Base-by-base conservation (phyloP, 2,113 vertebrate species). In the Podarcis raffonei region DNA sequence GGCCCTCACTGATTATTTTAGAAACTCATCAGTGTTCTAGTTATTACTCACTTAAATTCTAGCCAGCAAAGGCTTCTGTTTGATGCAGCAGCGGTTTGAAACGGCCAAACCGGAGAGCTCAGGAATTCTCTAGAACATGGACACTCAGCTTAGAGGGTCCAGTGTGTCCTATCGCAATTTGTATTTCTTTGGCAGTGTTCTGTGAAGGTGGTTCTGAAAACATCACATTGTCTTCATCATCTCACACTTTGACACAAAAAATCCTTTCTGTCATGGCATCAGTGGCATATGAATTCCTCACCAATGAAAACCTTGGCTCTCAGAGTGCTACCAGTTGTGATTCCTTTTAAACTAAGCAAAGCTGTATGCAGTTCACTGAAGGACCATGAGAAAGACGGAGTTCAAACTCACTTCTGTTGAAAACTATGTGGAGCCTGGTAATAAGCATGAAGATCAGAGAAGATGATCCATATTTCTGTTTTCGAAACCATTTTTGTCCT, bases 31-130 rank as follows among this genome's bases (percentile, higher is more conserved):
- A 68, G 22, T 53, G 30, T 25, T 86, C 65, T 71, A 57, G 65
- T 71, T 81, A 87, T 87, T 87, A 87, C 42, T 87, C 77, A 84
- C 69, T 57, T 20, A 79, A 78, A 86, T 42, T 20, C 25, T 78
- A 27, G 8, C 84, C 48, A 16, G 15, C 68, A 79, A 68, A 11
- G 18, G 27, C 65, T 79, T 69, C 84, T 78, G 35, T 27, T 79
- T 66, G 30, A 78, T 53, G 25, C 9, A 66, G 15, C 27, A 48
- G 62, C 1, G 35, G 1, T 59, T 18, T 42, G n/a, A 42, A 66
- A 77, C n/a, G 7, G 35, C 23, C 12, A 76, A 25, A 30, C 3
- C 27, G 66, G 48, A 23, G 15, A 76, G 23, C 59, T 23, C 35
- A 86, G 37, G 59, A 77, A 77, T 86, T 66, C 2, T 66, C n/a